Conservation (phyloP, 1,140 invertebrate genomes). For the Matsumurasca onukii region DNA sequence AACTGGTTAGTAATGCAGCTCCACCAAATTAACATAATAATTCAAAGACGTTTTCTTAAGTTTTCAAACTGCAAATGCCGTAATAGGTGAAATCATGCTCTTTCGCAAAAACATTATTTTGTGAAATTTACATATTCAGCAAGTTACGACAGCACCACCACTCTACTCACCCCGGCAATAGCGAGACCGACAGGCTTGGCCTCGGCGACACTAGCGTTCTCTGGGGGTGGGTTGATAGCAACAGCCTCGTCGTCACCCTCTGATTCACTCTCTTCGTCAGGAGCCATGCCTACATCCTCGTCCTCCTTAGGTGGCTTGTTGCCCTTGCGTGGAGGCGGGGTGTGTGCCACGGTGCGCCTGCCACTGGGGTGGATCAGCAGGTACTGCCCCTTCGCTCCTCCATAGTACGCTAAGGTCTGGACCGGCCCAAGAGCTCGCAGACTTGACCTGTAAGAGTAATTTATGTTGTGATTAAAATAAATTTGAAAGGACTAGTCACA, state of each 20-base stretch:
- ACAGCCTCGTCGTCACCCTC: conserved; percentile 44
- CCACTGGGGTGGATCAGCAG: conserved; percentile 56
- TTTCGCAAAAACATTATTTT: too few relatives aligned
- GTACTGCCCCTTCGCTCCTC: conserved; percentile 63
- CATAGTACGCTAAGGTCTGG: conserved; percentile 58
- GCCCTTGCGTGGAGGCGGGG: conserved; percentile 44
- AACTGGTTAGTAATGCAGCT: too few relatives aligned
- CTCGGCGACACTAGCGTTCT: conserved; percentile 63
- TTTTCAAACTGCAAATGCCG: too few relatives aligned
- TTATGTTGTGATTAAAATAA: too few relatives aligned
- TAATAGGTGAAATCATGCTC: too few relatives aligned
- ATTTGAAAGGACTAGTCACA: too few relatives aligned
- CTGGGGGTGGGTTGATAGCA: conserved; percentile 52
- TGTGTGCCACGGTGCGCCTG: conserved; percentile 54
- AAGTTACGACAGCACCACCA: too few relatives aligned
- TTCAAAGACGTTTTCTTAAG: too few relatives aligned
- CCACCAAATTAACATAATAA: too few relatives aligned
- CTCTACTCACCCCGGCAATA: conserved; percentile 49
- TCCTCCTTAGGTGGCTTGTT: conserved; percentile 36
- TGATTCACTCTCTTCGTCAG: conserved; percentile 38
- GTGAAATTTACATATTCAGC: too few relatives aligned
- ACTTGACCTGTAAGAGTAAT: neutral
- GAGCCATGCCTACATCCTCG: conserved; percentile 49
- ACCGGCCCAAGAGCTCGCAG: neutral
- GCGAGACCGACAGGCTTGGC: conserved; percentile 66